Base-by-base conservation (phyloP, 2,113 vertebrate genomes). In the Ammodramus savannarum region DNA sequence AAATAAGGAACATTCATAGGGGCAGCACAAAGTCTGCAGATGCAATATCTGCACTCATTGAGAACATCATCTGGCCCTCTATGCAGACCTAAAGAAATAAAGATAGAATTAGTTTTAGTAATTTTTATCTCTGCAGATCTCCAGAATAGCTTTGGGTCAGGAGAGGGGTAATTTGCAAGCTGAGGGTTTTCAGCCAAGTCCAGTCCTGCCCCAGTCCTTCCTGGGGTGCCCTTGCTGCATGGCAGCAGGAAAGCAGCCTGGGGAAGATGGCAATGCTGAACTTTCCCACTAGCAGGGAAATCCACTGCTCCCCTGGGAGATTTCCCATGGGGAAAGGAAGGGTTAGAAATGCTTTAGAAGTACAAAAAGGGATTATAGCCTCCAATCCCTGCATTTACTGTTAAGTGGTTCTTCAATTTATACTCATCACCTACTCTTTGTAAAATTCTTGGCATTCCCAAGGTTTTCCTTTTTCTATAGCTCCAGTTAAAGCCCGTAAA, bases 171-270 rank as follows among this genome's bases (percentile, higher is more conserved):
- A 44, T 82, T 69, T 52, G n/a, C 51, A 79, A 71, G n/a, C 18
- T 0, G 0, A 39, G 9, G 5, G 13, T 67, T 93, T 75, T 59
- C 3, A 5, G 27, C 26, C 29, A 48, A 71, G 15, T 10, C 38
- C 8, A 54, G 31, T 21, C 13, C 74, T 74, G 61, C 16, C 16
- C 51, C 57, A 54, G 25, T n/a, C 18, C 39, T 3, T 1, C 11
- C 12, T 0, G 1, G 19, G 6, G 6, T n/a, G 8, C 17, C 21
- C 31, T 77, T 2, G 1, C 34, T 59, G 46, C 2, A 0, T 5
- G 20, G 44, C 13, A 41, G 51, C 66, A 83, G 43, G 46, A 55
- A 58, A 85, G 44, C 2, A 1, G 8, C 43, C 46, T 55, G 36
- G n/a, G 27, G 15, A 26, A 51, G 26, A 29, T 34, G 46, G 31